Conservation (phyloP, 2,888 invertebrate genomes). For the Acanthacorydalis orientalis region DNA sequence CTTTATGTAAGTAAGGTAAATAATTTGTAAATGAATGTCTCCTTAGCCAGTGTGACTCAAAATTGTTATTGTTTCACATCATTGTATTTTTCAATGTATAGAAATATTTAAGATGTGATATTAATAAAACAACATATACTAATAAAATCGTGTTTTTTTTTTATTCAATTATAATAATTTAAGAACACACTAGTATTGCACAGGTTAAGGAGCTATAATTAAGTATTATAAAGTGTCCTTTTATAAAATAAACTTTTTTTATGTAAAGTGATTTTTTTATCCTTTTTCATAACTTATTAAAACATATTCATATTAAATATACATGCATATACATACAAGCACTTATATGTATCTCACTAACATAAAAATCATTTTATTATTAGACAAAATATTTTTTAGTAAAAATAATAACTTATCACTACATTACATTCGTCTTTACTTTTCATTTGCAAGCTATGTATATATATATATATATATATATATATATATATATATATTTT, state of each 20-base stretch:
- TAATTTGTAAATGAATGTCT: constrained; percentile 3
- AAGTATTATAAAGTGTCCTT: constrained; percentile 6
- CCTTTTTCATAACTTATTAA: too few relatives aligned
- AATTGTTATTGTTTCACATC: not conserved
- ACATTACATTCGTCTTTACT: too few relatives aligned
- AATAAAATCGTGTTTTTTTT: not conserved
- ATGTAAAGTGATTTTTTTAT: constrained; percentile 1
- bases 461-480: too few relatives aligned
- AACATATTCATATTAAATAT: too few relatives aligned
- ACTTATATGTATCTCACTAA: too few relatives aligned
- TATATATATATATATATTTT: too few relatives aligned
- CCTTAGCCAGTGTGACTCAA: constrained; percentile 4
- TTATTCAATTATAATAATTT: not conserved
- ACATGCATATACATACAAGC: too few relatives aligned
- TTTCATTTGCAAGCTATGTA: too few relatives aligned
- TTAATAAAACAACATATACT: not conserved
- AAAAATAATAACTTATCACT: too few relatives aligned
- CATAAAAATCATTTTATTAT: too few relatives aligned
- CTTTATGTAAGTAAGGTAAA: not conserved
- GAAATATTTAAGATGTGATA: not conserved
- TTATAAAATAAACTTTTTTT: constrained; percentile 3
- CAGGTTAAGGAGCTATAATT: constrained; percentile 5
- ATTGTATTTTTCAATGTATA: not conserved
- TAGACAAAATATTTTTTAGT: too few relatives aligned
- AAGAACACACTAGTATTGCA: constrained; percentile 1